These are phyloP conservation scores for Pterocles gutturalis DNA, from an alignment of 2,113 vertebrate species.

Conservation along the genomic window DNA sequence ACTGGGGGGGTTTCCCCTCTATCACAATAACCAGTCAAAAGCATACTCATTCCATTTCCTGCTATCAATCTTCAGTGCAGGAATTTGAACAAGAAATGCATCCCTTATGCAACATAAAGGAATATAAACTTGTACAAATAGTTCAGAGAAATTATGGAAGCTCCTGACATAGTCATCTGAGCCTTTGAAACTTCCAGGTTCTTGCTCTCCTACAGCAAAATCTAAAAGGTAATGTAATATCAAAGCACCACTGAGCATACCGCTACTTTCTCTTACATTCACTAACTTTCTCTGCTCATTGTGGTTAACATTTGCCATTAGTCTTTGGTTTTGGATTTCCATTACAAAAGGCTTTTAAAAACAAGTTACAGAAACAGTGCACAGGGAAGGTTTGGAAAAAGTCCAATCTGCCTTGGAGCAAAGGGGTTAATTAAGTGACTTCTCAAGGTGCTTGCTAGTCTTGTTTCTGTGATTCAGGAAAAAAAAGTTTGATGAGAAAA, in stretches of 20 bases:
- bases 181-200: neutral
- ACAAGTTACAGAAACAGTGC: neutral
- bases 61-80: neutral
- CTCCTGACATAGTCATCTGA: neutral
- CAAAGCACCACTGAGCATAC: neutral
- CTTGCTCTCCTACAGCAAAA: neutral
- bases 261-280: neutral
- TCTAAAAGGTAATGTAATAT: neutral
- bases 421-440: neutral
- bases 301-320: neutral
- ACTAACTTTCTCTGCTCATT: neutral
- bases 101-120: neutral
- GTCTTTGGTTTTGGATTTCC: neutral
- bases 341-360: neutral
- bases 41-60: neutral
- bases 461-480: neutral
- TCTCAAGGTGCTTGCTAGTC: neutral
- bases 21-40: neutral
- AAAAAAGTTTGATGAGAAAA: neutral
- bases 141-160: neutral
- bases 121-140: neutral
- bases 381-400: neutral
- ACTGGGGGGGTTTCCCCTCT: fast-evolving
- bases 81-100: neutral
- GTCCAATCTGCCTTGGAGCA: neutral